Evolutionary conservation across 2,113 vertebrate species (phyloP).

Genomic region (Tyto alba): DNA sequence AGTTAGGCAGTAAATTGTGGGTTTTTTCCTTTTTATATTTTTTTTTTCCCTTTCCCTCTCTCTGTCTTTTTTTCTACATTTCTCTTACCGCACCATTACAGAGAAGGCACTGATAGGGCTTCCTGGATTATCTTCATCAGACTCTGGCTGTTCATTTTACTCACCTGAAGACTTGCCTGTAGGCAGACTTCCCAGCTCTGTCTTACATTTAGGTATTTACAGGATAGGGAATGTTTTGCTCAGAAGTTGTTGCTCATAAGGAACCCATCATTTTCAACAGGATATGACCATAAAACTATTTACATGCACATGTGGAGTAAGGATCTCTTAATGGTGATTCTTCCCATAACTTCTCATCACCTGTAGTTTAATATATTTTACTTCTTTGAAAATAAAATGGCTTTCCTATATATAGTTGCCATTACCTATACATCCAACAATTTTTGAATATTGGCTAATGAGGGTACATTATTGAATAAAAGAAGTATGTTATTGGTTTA

Average conservation of each 20-base stretch:
- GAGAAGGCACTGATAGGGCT: neutral
- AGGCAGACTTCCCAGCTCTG: neutral
- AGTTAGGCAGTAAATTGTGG: neutral
- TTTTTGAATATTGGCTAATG: neutral
- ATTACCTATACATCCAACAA: neutral
- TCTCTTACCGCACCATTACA: neutral
- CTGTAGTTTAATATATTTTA: neutral
- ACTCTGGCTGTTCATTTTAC: neutral
- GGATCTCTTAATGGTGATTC: neutral
- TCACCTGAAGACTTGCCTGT: slow-evolving; percentile 12
- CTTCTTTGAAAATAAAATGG: neutral
- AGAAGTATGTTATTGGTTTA: neutral
- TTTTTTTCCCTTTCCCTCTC: accelerated
- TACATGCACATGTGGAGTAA: neutral
- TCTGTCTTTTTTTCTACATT: neutral
- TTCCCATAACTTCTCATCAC: neutral
- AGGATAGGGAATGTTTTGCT: neutral
- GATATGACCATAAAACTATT: neutral
- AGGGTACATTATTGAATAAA: neutral
- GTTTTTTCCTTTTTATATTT: accelerated
- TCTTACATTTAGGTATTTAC: neutral
- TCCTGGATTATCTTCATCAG: neutral
- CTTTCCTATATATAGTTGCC: neutral
- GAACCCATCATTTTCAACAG: neutral
- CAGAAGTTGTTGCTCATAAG: slow-evolving; percentile 2